Conservation (phyloP, 2,113 vertebrate species). For the Acanthisitta chloris region DNA sequence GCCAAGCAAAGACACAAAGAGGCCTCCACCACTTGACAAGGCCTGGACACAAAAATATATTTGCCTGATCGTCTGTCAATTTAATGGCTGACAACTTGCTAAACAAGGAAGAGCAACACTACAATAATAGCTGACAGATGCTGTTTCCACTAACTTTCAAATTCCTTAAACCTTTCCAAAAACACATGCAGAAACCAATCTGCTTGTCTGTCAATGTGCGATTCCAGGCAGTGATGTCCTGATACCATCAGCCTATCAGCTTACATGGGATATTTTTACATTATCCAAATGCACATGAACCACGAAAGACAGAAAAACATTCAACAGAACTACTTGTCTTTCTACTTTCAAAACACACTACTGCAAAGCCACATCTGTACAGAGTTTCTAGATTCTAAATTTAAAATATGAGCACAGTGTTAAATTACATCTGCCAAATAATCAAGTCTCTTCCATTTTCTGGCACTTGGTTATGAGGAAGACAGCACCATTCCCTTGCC, state of each 20-base stretch:
- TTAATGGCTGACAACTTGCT: conserved; percentile 49
- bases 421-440: background rate
- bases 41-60: background rate
- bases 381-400: background rate
- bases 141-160: conserved; percentile 17
- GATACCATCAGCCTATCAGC: background rate
- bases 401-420: background rate
- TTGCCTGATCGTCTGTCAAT: conserved; percentile 37
- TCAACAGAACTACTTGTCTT: background rate
- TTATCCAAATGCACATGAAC: background rate
- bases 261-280: background rate
- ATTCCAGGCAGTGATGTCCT: background rate
- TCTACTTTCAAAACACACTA: background rate
- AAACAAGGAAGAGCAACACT: conserved; percentile 30
- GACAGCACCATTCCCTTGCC: background rate
- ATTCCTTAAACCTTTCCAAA: conserved; percentile 1
- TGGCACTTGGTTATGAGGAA: background rate
- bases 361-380: background rate
- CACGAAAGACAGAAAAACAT: background rate
- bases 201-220: background rate
- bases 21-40: background rate
- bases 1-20: background rate
- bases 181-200: background rate
- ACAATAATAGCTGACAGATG: conserved; percentile 63
- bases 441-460: background rate